These are phyloP conservation scores for Conchocele bisecta DNA, from an alignment of 2,888 invertebrate species.

Conservation along the genomic window DNA sequence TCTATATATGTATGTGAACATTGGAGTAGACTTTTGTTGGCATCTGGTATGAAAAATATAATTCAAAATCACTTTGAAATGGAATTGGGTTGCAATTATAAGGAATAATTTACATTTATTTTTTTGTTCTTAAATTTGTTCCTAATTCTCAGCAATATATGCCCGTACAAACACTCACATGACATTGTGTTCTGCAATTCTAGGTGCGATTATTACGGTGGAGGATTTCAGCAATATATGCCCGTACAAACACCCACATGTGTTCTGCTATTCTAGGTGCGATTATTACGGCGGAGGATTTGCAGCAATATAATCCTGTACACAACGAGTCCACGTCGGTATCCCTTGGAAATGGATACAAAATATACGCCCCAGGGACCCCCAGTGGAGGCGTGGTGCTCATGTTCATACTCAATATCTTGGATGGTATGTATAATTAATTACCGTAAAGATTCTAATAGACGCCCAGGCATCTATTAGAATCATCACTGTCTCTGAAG, in stretches of 20 bases:
- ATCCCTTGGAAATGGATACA: slow-evolving; percentile 59
- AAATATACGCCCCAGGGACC: slow-evolving; percentile 65
- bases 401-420: slow-evolving; percentile 75
- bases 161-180: background rate
- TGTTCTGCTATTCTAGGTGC: slow-evolving; percentile 59
- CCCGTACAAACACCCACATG: background rate
- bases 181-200: slow-evolving; percentile 3
- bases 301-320: slow-evolving; percentile 34
- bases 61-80: too few relatives aligned
- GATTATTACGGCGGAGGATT: slow-evolving; percentile 62
- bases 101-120: too few relatives aligned
- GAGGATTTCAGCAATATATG: slow-evolving; percentile 17
- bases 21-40: too few relatives aligned
- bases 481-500: too few relatives aligned
- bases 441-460: too few relatives aligned
- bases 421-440: slow-evolving; percentile 71
- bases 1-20: too few relatives aligned
- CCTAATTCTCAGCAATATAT: background rate
- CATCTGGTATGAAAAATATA: too few relatives aligned
- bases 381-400: slow-evolving; percentile 75
- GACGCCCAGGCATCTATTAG: too few relatives aligned
- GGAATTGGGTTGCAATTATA: too few relatives aligned
- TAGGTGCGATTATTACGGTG: slow-evolving; percentile 69
- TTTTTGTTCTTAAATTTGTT: too few relatives aligned
- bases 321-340: slow-evolving; percentile 46